Conservation (phyloP, 2,888 invertebrate genomes). For the Agrotis segetum region DNA sequence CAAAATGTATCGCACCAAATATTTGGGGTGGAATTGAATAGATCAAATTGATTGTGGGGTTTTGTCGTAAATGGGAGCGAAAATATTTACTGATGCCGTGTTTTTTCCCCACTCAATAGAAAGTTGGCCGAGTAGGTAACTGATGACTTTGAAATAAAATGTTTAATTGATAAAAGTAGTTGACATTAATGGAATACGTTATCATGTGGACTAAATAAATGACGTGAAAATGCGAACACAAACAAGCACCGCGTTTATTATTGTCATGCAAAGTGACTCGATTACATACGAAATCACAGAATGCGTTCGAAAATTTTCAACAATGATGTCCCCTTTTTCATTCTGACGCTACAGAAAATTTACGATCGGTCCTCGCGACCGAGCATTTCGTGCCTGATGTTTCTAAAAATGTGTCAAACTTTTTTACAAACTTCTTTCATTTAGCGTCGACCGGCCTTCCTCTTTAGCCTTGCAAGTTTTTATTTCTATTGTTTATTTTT, state of each 20-base stretch:
- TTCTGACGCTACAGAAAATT: conserved; percentile 89
- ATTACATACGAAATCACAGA: conserved; percentile 80
- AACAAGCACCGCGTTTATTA: conserved; percentile 67
- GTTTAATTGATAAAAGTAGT: conserved; percentile 44
- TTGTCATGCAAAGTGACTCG: conserved; percentile 78
- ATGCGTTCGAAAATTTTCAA: conserved; percentile 87
- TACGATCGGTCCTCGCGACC: conserved; percentile 86
- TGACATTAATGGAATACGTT: conserved; percentile 44
- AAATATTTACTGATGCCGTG: conserved; percentile 20
- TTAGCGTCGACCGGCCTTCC: conserved; percentile 88
- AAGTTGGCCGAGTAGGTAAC: conserved; percentile 25
- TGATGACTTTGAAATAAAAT: conserved; percentile 14
- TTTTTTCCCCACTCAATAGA: conserved; percentile 8
- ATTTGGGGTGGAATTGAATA: conserved; percentile 68
- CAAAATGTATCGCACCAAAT: conserved; percentile 74
- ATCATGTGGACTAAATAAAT: conserved; percentile 58
- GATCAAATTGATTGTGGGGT: conserved; percentile 45
- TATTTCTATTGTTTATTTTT: conserved; percentile 89
- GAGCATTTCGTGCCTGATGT: conserved; percentile 89
- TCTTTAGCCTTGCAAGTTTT: conserved; percentile 86
- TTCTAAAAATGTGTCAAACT: conserved; percentile 91
- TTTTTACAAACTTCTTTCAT: conserved; percentile 90
- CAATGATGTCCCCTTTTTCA: conserved; percentile 90
- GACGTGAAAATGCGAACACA: conserved; percentile 56
- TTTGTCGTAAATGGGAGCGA: conserved; percentile 21